Evolutionary conservation across 2,888 invertebrate species (phyloP).

Genomic region (Bombylius discolor): DNA sequence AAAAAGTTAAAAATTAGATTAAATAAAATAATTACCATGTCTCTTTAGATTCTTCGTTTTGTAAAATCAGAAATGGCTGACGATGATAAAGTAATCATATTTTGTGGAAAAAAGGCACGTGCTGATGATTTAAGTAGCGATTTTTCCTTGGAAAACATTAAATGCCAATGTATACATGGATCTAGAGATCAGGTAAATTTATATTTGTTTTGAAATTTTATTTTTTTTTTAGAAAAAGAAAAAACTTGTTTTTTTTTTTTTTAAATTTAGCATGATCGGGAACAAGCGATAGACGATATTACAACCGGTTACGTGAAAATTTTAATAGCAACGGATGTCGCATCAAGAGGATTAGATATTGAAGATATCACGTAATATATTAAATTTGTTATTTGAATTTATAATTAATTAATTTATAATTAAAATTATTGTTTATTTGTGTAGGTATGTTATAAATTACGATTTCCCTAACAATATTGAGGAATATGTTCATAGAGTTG

Average conservation of each 20-base stretch:
- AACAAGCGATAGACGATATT: slow-evolving; percentile 35
- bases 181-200: slow-evolving; percentile 57
- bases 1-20: too few species aligned
- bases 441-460: slow-evolving; percentile 66
- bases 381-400: background rate
- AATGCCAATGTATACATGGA: slow-evolving; percentile 76
- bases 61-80: slow-evolving; percentile 43
- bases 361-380: slow-evolving; percentile 57
- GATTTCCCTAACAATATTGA: slow-evolving; percentile 92
- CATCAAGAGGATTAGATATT: slow-evolving; percentile 87
- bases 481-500: slow-evolving; percentile 87
- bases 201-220: background rate
- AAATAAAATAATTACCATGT: too few species aligned
- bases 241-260: background rate
- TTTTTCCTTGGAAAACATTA: slow-evolving; percentile 52
- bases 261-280: slow-evolving; percentile 45
- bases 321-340: slow-evolving; percentile 88
- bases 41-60: slow-evolving; percentile 51
- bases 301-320: slow-evolving; percentile 58
- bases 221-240: background rate
- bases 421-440: background rate
- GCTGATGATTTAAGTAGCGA: slow-evolving; percentile 78
- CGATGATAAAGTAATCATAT: slow-evolving; percentile 77
- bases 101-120: slow-evolving; percentile 73
- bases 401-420: background rate